phyloP scores from a whole-genome alignment of 2,888 invertebrate genomes.

The Antheraea yamamai region DNA sequence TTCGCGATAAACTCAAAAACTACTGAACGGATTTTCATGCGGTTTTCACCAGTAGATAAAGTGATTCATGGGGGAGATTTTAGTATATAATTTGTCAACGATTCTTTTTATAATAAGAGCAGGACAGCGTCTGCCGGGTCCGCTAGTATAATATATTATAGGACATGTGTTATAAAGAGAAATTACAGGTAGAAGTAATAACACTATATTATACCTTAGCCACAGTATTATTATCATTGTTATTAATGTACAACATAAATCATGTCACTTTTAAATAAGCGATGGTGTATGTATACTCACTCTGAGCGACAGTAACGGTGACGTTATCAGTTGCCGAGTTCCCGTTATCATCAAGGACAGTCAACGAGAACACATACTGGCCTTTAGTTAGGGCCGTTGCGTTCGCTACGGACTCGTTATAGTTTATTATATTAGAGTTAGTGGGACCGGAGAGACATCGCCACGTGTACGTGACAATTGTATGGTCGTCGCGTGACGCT shows the following conservation, averaged over 20 bases:
- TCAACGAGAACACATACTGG: constrained; percentile 89
- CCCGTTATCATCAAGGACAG: constrained; percentile 92
- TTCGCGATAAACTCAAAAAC: too few species aligned
- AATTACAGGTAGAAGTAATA: not conserved
- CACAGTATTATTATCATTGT: not conserved
- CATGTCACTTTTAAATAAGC: not conserved
- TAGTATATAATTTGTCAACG: too few species aligned
- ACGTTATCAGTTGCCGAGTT: constrained; percentile 89
- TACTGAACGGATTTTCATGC: too few species aligned
- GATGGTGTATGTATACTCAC: constrained; percentile 77
- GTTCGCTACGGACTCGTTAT: constrained; percentile 87
- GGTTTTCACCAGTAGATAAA: too few species aligned
- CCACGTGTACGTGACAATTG: constrained; percentile 92
- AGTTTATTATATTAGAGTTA: constrained; percentile 76
- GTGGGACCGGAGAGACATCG: constrained; percentile 88
- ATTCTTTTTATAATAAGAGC: too few species aligned
- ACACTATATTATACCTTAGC: not conserved
- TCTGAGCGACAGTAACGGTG: constrained; percentile 91
- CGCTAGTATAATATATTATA: too few species aligned
- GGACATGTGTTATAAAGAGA: not conserved
- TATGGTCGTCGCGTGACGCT: constrained; percentile 91
- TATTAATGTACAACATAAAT: too few species aligned
- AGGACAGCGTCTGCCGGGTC: too few species aligned
- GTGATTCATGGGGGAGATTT: too few species aligned
- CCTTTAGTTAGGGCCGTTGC: constrained; percentile 92